phyloP scores from a whole-genome alignment of 2,113 vertebrate species.

The Myocastor coypus region DNA sequence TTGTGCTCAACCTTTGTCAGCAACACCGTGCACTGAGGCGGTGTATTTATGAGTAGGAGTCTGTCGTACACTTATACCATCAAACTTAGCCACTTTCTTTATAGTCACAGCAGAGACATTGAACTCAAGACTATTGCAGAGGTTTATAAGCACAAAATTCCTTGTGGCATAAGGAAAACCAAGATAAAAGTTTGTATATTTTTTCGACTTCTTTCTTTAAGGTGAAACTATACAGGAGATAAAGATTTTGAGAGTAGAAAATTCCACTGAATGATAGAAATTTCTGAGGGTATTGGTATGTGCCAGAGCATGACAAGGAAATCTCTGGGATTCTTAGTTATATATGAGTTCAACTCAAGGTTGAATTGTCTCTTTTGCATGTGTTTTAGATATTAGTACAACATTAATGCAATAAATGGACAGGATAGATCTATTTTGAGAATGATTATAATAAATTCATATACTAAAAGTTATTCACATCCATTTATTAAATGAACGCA shows the following conservation, averaged over 20 bases:
- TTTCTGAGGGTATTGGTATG: not conserved
- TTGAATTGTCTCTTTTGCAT: not conserved
- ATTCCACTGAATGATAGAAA: not conserved
- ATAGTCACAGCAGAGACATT: not conserved
- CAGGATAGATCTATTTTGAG: not conserved
- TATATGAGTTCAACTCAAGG: not conserved
- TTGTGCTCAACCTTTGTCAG: not conserved
- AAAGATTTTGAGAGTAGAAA: not conserved
- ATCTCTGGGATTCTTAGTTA: not conserved
- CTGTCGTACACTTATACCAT: not conserved
- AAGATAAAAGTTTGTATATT: not conserved
- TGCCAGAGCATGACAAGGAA: not conserved
- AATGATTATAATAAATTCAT: not conserved
- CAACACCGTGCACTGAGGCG: not conserved
- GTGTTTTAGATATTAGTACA: not conserved
- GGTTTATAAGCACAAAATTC: not conserved
- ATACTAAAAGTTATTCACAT: not conserved
- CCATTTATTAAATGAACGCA: not conserved
- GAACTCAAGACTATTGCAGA: not conserved
- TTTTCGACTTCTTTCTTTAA: not conserved
- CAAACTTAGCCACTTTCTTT: not conserved
- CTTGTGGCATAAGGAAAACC: not conserved
- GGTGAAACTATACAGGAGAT: not conserved
- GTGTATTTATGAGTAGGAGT: not conserved
- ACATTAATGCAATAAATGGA: not conserved